phyloP scores from a whole-genome alignment of 2,797 vertebrate species.

The Hyperoplus immaculatus region DNA sequence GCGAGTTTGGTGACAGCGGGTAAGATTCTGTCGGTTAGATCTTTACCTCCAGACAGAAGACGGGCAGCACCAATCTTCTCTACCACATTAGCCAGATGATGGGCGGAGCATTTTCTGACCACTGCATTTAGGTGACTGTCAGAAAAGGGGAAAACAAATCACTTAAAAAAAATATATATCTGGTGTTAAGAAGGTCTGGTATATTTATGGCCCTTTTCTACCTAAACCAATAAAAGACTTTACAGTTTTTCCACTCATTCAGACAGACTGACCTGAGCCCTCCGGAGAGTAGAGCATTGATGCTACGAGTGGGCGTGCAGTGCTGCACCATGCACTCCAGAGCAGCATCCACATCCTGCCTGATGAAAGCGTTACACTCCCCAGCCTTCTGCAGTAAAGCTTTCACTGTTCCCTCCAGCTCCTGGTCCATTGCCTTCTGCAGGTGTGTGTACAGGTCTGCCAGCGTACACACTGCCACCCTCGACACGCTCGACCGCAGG shows the following conservation, averaged over 20 bases:
- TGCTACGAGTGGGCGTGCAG: constrained; percentile 91
- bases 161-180: not conserved
- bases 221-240: not conserved
- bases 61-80: constrained; percentile 89
- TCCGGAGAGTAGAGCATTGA: constrained; percentile 90
- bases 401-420: constrained; percentile 91
- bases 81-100: constrained; percentile 88
- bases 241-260: not conserved
- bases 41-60: constrained; percentile 87
- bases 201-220: not conserved
- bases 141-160: constrained; percentile 13
- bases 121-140: constrained; percentile 90
- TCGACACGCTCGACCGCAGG: constrained; percentile 94
- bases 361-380: constrained; percentile 94
- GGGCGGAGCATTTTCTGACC: constrained; percentile 91
- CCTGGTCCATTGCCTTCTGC: constrained; percentile 95
- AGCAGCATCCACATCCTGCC: constrained; percentile 93
- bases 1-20: constrained; percentile 89
- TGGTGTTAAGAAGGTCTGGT: not conserved
- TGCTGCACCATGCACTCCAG: constrained; percentile 93
- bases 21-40: constrained; percentile 88
- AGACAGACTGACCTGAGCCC: constrained; percentile 89
- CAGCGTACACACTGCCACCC: constrained; percentile 92
- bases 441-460: constrained; percentile 91
- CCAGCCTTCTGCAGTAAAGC: constrained; percentile 93